Conservation (phyloP, 2,888 invertebrate species). For the Scaptomyza parva region DNA sequence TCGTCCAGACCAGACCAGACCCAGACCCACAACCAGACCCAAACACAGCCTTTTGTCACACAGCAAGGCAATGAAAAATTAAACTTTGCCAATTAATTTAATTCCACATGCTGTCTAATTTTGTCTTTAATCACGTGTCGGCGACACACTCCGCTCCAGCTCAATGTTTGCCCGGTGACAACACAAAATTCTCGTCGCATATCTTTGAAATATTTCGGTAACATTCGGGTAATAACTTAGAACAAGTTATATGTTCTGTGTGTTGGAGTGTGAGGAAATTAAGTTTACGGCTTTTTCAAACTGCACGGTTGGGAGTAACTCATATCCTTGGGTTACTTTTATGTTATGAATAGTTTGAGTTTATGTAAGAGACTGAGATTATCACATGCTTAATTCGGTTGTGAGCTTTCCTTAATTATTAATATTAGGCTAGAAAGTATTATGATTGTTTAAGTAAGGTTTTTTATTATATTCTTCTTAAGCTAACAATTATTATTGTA, state of each 20-base stretch:
- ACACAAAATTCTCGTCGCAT: constrained; percentile 6
- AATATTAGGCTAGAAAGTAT: too few relatives aligned
- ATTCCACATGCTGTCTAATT: constrained; percentile 63
- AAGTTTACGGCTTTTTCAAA: constrained; percentile 37
- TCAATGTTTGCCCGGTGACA: constrained; percentile 40
- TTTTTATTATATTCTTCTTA: too few relatives aligned
- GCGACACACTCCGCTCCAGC: constrained; percentile 2
- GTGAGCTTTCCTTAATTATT: too few relatives aligned
- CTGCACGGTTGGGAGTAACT: constrained; percentile 19
- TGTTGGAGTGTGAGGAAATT: constrained; percentile 25
- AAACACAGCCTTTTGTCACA: constrained; percentile 23
- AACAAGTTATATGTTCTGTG: neutral
- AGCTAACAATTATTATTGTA: too few relatives aligned
- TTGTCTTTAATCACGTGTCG: constrained; percentile 29
- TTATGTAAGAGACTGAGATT: too few relatives aligned
- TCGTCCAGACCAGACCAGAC: constrained; percentile 14
- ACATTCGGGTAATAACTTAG: constrained; percentile 3
- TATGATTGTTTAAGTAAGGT: too few relatives aligned
- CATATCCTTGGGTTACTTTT: constrained; percentile 16
- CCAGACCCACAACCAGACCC: too few relatives aligned
- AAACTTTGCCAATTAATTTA: constrained; percentile 76
- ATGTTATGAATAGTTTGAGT: constrained; percentile 23
- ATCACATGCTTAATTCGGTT: too few relatives aligned
- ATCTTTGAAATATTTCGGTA: constrained; percentile 12
- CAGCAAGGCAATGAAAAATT: constrained; percentile 54